Evolutionary conservation across 1,140 invertebrate species (phyloP).

Genomic region (Leptinotarsa undecemlineata): DNA sequence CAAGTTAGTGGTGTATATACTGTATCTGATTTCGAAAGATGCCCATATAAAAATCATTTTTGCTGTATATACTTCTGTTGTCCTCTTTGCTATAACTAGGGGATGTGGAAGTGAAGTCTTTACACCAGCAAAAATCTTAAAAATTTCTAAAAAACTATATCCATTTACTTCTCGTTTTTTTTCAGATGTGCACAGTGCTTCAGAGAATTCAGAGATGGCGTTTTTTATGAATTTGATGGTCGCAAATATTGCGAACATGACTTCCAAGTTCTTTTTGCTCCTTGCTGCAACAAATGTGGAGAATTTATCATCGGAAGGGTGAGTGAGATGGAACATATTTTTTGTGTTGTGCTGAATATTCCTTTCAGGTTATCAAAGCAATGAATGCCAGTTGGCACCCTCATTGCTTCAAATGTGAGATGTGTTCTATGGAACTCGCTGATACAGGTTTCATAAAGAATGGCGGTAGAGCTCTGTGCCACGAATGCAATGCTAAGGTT

Average conservation of each 20-base stretch:
- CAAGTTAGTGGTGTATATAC: too few species aligned
- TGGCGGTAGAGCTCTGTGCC: constrained; percentile 89
- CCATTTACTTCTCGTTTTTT: neutral
- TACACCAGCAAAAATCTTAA: too few species aligned
- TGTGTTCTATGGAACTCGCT: constrained; percentile 88
- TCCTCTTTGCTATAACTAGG: too few species aligned
- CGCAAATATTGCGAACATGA: constrained; percentile 99
- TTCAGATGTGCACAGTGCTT: constrained; percentile 98
- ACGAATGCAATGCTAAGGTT: constrained; percentile 94
- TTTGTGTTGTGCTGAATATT: too few species aligned
- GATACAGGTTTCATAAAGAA: constrained; percentile 98
- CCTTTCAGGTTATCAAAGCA: constrained; percentile 88
- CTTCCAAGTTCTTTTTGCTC: constrained; percentile 97
- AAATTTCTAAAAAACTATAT: too few species aligned
- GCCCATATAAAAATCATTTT: too few species aligned
- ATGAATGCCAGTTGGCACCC: constrained; percentile 99
- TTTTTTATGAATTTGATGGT: constrained; percentile 99
- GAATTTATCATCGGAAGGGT: constrained; percentile 92
- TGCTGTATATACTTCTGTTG: too few species aligned
- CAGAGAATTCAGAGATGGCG: constrained; percentile 94
- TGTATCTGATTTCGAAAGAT: too few species aligned
- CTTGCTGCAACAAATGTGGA: constrained; percentile 96
- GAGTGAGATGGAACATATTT: neutral
- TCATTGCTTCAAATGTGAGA: constrained; percentile 93
- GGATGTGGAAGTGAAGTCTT: too few species aligned